A percentile compares a stretch with the other conserved stretches of the same genome.
Evolutionary conservation across 2,797 vertebrate species (phyloP).

Genomic region (Parambassis ranga): DNA sequence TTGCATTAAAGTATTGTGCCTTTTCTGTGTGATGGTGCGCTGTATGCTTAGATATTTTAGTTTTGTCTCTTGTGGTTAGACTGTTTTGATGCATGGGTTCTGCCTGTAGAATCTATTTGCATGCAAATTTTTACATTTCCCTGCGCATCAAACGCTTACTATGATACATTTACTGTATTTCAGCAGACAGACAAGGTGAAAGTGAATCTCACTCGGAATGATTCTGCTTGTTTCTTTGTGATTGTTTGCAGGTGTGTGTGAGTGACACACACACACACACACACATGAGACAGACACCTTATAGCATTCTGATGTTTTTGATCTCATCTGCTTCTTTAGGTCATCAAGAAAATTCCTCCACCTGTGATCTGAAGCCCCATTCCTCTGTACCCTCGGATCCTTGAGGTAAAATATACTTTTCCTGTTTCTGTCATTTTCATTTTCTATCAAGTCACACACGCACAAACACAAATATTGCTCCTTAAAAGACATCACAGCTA

Average conservation of each 20-base stretch:
- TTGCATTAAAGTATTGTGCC: not conserved
- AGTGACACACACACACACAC: slow-evolving; percentile 6
- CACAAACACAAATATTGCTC: too few relatives aligned
- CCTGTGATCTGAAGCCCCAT: slow-evolving; percentile 79
- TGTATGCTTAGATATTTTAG: slow-evolving; percentile 51
- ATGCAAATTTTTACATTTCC: slow-evolving; percentile 77
- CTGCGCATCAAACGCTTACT: slow-evolving; percentile 62
- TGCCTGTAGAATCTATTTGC: slow-evolving; percentile 73
- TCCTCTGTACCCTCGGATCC: slow-evolving; percentile 63
- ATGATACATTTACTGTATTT: slow-evolving; percentile 70
- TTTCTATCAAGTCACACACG: too few relatives aligned
- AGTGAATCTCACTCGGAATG: slow-evolving; percentile 49
- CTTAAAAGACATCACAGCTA: too few relatives aligned
- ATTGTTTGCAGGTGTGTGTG: slow-evolving; percentile 36
- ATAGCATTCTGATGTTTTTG: slow-evolving; percentile 44
- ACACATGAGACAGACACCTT: slow-evolving; percentile 7
- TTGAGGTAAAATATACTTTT: slow-evolving; percentile 82
- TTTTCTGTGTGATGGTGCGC: slow-evolving; percentile 12
- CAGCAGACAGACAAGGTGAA: slow-evolving; percentile 60
- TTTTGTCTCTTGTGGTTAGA: slow-evolving; percentile 58
- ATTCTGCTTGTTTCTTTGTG: slow-evolving; percentile 55
- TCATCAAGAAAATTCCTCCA: slow-evolving; percentile 87
- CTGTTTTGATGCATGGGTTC: slow-evolving; percentile 68
- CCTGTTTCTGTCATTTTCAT: too few relatives aligned
- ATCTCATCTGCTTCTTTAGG: slow-evolving; percentile 72